These are phyloP conservation scores for Lasioglossum figueresi DNA, from an alignment of 2,888 invertebrate species.

Conservation along the genomic window DNA sequence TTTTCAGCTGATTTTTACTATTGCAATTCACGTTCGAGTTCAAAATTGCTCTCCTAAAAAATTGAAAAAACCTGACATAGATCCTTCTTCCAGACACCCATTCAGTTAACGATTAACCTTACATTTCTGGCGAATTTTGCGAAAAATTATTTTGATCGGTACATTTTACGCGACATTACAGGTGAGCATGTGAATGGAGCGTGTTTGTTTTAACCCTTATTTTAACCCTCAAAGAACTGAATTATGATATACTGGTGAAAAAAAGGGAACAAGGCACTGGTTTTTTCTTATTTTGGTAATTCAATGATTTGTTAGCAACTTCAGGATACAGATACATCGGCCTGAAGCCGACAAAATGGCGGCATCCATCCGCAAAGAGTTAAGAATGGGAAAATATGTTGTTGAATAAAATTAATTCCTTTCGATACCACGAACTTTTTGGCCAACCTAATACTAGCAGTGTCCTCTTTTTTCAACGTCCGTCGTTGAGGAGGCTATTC, in stretches of 20 bases:
- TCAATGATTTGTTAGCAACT: background rate
- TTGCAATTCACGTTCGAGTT: no score
- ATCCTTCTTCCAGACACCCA: no score
- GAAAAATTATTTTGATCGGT: background rate
- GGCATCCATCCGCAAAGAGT: background rate
- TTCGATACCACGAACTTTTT: background rate
- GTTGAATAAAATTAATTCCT: background rate
- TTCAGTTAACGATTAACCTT: no score
- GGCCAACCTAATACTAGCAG: background rate
- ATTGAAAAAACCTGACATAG: no score
- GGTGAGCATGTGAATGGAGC: no score
- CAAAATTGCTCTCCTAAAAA: no score
- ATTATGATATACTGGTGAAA: background rate
- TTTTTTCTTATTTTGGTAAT: background rate
- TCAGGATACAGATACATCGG: background rate
- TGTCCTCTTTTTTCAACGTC: constrained; percentile 5
- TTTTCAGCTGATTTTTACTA: no score
- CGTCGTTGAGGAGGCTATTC: background rate
- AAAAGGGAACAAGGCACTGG: background rate
- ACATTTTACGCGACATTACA: background rate
- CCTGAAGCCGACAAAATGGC: background rate
- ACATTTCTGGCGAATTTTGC: no score
- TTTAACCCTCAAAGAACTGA: no score
- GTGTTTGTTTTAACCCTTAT: background rate
- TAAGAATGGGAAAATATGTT: background rate